Evolutionary conservation across 2,888 invertebrate species (phyloP), one percentile per base, ranked within the genome.

Genomic region (Apoderus coryli): DNA sequence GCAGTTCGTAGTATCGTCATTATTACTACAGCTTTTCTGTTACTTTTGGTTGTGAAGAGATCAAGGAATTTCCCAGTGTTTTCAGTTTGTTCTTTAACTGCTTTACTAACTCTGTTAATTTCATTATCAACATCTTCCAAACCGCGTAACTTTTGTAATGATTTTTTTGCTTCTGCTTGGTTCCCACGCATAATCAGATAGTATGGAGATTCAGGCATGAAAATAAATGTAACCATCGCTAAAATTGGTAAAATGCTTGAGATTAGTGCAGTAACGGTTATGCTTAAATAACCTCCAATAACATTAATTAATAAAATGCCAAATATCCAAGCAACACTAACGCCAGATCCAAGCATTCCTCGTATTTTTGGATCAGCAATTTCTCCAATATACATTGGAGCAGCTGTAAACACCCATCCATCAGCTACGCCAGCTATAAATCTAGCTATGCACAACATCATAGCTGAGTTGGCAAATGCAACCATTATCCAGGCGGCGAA

Each of bases 401-500:
- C 60, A 3, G 64, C 59, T 1, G 56, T 53, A 32, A 53, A 56
- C 1, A 51, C 46, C 33, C 50, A 49, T 1, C 57, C 57, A 39
- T 45, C 72, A 2, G 72, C 70, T 7, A 75, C 54, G 1, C 76
- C 75, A 22, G 70, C 69, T 50, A 73, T 64, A 55, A 73, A 50
- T 14, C 57, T 42, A 1, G 52, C 52, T 3, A 65, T 59, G 52
- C 70, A 70, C 4, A 76, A 57, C 19, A 67, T 44, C 19, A 60
- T 53, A 2, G 70, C 65, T 2, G 65, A 65, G 32, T 61, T 59
- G 19, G 72, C 69, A 16, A 63, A 55, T 34, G 72, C 67, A 42
- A 76, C 63, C 40, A 73, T 53, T 16, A 73, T 52, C 75, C 76
- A 76, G 35, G 73, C 68, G 23, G 68, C 34, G 35, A 70, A 65